phyloP scores from a whole-genome alignment of 1,140 invertebrate species.

The Myzus persicae region DNA sequence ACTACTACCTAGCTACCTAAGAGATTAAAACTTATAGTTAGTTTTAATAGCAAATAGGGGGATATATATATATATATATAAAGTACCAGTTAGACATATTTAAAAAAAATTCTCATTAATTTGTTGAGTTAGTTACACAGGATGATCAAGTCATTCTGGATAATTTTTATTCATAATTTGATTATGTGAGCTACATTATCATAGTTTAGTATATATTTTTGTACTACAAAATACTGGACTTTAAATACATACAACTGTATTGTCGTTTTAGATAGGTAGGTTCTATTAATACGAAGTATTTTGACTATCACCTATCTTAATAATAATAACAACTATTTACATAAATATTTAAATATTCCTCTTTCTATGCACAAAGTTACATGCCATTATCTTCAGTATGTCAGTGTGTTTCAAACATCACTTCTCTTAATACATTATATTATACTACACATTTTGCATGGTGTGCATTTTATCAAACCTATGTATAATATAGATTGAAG shows the following conservation, averaged over 20 bases:
- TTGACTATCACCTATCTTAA: too few relatives aligned
- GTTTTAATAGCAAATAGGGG: not conserved
- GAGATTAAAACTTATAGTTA: not conserved
- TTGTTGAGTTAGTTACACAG: not conserved
- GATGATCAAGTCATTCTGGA: not conserved
- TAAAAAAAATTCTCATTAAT: not conserved
- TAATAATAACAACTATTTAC: too few relatives aligned
- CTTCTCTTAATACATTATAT: not conserved
- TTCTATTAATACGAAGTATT: too few relatives aligned
- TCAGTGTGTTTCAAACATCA: not conserved
- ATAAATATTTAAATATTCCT: not conserved
- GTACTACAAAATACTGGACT: too few relatives aligned
- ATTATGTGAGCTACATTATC: not conserved
- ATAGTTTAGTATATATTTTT: too few relatives aligned
- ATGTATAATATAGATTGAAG: not conserved
- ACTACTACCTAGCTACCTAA: too few relatives aligned
- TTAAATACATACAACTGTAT: too few relatives aligned
- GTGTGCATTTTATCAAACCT: not conserved
- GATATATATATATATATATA: not conserved
- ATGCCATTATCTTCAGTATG: not conserved
- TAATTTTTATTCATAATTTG: not conserved
- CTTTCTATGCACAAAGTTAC: not conserved
- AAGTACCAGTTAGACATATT: not conserved
- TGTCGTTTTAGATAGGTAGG: too few relatives aligned
- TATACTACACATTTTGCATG: not conserved